phyloP scores from a whole-genome alignment of 92 coral and sea anemone genomes.

The Pocillopora grandis region DNA sequence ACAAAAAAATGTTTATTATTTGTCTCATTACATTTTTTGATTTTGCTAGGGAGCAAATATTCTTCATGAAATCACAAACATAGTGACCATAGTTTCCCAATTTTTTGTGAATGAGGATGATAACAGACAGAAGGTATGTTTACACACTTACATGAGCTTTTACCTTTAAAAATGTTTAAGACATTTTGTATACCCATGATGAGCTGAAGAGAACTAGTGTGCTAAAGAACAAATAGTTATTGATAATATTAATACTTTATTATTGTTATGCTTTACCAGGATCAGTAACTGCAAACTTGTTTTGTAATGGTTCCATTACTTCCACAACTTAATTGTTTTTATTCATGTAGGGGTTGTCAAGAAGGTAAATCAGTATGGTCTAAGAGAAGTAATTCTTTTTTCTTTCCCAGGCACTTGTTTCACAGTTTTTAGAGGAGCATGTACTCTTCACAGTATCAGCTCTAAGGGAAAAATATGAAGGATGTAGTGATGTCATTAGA shows the following conservation, averaged over 20 bases:
- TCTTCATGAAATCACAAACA: constrained; percentile 16
- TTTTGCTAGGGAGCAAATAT: constrained; percentile 20
- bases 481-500: constrained; percentile 9
- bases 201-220: background rate
- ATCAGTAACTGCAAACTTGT: too few species aligned
- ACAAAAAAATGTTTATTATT: background rate
- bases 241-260: too few species aligned
- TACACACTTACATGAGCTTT: too few species aligned
- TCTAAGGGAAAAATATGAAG: constrained; percentile 69
- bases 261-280: too few species aligned
- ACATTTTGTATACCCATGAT: background rate
- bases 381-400: background rate
- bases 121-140: constrained; percentile 14
- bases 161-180: background rate
- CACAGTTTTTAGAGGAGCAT: constrained; percentile 41
- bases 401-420: constrained; percentile 43
- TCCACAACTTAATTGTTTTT: too few species aligned
- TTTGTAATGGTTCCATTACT: too few species aligned
- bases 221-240: too few species aligned
- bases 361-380: too few species aligned
- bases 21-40: background rate
- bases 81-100: constrained; percentile 20
- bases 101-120: background rate
- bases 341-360: too few species aligned
- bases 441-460: constrained; percentile 42